Percentiles rank a stretch among this genome's conserved stretches.
Evolutionary conservation across 1,140 invertebrate genomes (phyloP).

Genomic region (Ceratosolen fusciceps): DNA sequence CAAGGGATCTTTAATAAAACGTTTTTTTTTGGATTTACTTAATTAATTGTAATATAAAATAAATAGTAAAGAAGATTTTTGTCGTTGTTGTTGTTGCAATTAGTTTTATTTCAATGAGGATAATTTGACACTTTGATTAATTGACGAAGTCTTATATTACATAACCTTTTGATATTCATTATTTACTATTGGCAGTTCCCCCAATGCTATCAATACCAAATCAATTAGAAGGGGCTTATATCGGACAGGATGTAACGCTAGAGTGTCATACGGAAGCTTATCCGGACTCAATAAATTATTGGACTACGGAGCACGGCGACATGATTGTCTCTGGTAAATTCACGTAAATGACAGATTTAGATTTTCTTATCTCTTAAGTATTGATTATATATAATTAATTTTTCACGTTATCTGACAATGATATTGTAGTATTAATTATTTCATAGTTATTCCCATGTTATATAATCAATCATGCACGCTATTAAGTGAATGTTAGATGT

Average conservation of each 20-base stretch:
- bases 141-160: too few relatives aligned
- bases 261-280: slow-evolving; percentile 92
- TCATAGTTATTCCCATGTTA: too few relatives aligned
- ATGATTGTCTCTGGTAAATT: slow-evolving; percentile 91
- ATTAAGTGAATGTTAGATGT: background rate
- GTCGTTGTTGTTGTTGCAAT: background rate
- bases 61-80: too few relatives aligned
- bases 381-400: background rate
- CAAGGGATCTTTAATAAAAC: too few relatives aligned
- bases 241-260: slow-evolving; percentile 85
- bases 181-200: slow-evolving; percentile 76
- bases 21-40: too few relatives aligned
- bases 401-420: background rate
- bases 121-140: too few relatives aligned
- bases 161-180: too few relatives aligned
- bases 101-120: too few relatives aligned
- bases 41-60: too few relatives aligned
- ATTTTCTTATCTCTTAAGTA: too few relatives aligned
- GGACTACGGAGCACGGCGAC: slow-evolving; percentile 87
- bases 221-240: slow-evolving; percentile 85
- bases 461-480: too few relatives aligned
- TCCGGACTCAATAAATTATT: slow-evolving; percentile 90
- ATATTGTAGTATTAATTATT: background rate
- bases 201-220: slow-evolving; percentile 90
- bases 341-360: slow-evolving; percentile 10